Evolutionary conservation across 2,797 vertebrate genomes (phyloP).

Genomic region (Anisognathus igniventris): DNA sequence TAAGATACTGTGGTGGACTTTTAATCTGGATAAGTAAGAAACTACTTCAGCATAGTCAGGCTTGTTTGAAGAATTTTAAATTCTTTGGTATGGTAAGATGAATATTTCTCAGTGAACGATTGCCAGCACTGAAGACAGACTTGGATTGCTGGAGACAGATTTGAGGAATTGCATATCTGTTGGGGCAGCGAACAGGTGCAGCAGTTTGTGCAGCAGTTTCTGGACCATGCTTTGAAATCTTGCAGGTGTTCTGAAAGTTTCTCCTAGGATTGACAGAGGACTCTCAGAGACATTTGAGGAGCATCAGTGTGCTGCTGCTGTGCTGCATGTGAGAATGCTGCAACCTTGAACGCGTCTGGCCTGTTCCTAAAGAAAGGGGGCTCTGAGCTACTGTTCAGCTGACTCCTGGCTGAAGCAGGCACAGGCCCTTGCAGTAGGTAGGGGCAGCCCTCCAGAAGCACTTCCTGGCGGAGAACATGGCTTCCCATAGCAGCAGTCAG

Average conservation of each 20-base stretch:
- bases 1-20: not conserved
- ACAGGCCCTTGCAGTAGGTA: accelerated
- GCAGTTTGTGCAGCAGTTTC: not conserved
- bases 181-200: not conserved
- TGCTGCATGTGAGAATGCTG: not conserved
- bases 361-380: not conserved
- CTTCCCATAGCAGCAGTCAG: not conserved
- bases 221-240: not conserved
- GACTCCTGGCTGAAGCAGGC: accelerated
- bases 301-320: not conserved
- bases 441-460: not conserved
- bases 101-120: accelerated
- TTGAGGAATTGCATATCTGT: not conserved
- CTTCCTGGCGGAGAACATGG: not conserved
- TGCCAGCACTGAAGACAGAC: not conserved
- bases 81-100: not conserved
- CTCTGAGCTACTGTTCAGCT: not conserved
- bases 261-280: not conserved
- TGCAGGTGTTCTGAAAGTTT: not conserved
- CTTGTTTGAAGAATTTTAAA: not conserved
- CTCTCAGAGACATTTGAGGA: not conserved
- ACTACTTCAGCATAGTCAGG: not conserved
- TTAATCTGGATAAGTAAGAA: not conserved
- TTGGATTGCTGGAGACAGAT: not conserved
- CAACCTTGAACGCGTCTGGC: accelerated